Base-by-base conservation (phyloP, 1,140 invertebrate species). In the Lordiphosa collinella region DNA sequence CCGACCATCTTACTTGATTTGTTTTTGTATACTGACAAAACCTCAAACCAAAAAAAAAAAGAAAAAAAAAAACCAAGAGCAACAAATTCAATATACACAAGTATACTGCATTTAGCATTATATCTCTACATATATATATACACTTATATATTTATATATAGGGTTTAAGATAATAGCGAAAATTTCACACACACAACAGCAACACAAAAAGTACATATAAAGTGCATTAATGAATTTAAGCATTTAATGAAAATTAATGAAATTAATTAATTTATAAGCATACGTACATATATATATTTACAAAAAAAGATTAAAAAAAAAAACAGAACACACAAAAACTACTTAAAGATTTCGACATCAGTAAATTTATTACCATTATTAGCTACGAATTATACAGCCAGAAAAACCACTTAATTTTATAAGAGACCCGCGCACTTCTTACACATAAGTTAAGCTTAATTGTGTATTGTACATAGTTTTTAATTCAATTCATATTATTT, bases 161-260 rank as follows among this genome's bases (percentile, higher is more conserved):
- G 54, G 69, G 61, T 48, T 16, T 63, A 64, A 49, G 62, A 74
- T 68, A 72, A 78, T 84, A 82, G 78, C 38, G 73, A 78, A 70
- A 62, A 57, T 51, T 65, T 70, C 68, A 71, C 75, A 80, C 76
- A 79, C 69, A 80, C 66, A 80, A 80, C 71, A 80, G 76, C 74
- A 79, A 84, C 78, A 73, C 78, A 84, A 84, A 78, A 84, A 84
- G 78, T 84, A 84, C 78, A 84, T 84, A 84, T 84, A 84, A 84
- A 84, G 78, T 84, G 78, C 78, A 84, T 84, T 84, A 84, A 84
- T 84, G 78, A 84, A 78, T 84, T 84, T 84, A 84, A 84, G 78
- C 78, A 84, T 84, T 84, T 76, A 82, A 84, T 67, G 71, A 75
- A 82, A 80, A 29, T 29, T 8, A 29, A 29, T 29, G 7, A 29